Conservation (phyloP, 2,797 vertebrate genomes). For the Apodemus agrarius region DNA sequence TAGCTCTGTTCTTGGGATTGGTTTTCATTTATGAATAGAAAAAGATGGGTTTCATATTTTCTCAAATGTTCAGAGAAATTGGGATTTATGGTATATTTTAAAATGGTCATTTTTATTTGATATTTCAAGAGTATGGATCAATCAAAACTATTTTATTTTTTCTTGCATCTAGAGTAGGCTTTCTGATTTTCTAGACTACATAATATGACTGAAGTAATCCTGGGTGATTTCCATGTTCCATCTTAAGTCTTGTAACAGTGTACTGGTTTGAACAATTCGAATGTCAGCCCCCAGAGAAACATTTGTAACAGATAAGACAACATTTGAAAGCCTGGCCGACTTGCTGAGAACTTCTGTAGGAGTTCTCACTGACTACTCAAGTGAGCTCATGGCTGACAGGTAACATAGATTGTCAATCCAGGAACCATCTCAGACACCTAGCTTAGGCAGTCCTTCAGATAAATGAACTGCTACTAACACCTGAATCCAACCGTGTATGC, state of each 20-base stretch:
- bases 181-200: background rate
- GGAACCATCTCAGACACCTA: background rate
- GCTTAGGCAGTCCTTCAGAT: background rate
- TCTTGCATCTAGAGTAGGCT: background rate
- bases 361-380: background rate
- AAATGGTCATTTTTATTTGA: background rate
- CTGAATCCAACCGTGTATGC: background rate
- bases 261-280: background rate
- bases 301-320: background rate
- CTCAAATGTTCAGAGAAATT: background rate
- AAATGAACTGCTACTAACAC: background rate
- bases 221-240: background rate
- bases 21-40: constrained; percentile 21
- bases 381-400: background rate
- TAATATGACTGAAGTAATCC: background rate
- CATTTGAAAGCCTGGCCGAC: background rate
- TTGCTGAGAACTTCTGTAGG: background rate
- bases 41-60: background rate
- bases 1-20: background rate
- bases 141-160: background rate
- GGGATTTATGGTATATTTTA: background rate
- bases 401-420: background rate
- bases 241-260: background rate
- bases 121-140: background rate
- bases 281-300: background rate